Conservation (phyloP, 2,888 invertebrate species). For the Athalia cordata region DNA sequence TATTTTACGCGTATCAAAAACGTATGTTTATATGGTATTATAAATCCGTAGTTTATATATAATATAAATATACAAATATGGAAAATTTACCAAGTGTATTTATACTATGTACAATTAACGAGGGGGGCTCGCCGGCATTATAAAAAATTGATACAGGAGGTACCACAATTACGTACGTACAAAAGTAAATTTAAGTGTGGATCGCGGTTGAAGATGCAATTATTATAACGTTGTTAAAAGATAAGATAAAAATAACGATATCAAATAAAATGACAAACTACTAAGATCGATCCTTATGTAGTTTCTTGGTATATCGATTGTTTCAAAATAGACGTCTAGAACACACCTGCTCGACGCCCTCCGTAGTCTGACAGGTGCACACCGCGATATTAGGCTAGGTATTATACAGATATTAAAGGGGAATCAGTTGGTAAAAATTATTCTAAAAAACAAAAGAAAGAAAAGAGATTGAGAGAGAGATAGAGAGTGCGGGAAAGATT, state of each 20-base stretch:
- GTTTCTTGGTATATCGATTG: constrained; percentile 44
- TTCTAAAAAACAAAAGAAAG: no score
- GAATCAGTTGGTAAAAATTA: no score
- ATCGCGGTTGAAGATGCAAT: no score
- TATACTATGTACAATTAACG: no score
- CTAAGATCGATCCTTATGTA: constrained; percentile 35
- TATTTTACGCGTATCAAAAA: no score
- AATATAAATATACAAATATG: no score
- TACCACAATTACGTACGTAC: neutral
- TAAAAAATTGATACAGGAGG: neutral
- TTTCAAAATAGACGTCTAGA: constrained; percentile 44
- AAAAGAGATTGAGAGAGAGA: no score
- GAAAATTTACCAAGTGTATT: no score
- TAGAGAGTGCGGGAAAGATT: no score
- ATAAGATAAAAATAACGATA: neutral
- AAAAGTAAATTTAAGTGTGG: neutral
- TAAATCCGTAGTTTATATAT: neutral
- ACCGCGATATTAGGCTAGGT: constrained; percentile 38
- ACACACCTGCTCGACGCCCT: constrained; percentile 39
- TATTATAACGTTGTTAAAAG: neutral
- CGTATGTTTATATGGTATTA: neutral
- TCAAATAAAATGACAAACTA: neutral
- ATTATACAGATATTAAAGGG: constrained; percentile 32
- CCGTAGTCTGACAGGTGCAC: constrained; percentile 42
- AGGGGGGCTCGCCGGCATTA: no score